Percentiles rank a stretch among this genome's conserved stretches.
These are phyloP conservation scores for Hypocryptadius cinnamomeus DNA, from an alignment of 2,113 vertebrate genomes.

Conservation along the genomic window DNA sequence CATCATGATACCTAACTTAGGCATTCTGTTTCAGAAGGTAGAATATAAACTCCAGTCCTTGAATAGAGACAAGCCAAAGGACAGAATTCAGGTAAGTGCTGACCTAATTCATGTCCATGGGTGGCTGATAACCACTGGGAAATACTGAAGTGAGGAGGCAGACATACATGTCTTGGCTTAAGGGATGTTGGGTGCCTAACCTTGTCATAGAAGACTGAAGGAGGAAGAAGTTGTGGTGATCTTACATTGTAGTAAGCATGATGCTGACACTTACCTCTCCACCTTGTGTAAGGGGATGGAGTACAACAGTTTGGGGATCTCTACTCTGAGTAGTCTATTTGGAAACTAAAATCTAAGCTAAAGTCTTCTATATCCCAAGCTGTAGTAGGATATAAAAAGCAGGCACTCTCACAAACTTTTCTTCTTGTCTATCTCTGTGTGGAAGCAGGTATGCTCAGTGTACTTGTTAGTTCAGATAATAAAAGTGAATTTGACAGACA, in stretches of 20 bases:
- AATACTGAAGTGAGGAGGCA: background rate
- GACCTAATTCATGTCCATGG: no score
- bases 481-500: background rate
- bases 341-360: background rate
- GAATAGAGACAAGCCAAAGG: background rate
- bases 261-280: background rate
- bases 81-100: background rate
- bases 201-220: background rate
- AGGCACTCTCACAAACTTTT: background rate
- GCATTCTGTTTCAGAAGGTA: background rate
- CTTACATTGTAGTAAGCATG: background rate
- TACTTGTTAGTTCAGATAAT: background rate
- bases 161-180: background rate
- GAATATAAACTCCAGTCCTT: background rate
- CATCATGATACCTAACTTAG: background rate
- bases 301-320: background rate
- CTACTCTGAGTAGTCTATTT: background rate
- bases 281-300: background rate
- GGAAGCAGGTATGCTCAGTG: background rate
- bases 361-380: background rate
- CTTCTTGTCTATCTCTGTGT: background rate
- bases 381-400: background rate
- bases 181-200: background rate
- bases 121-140: background rate
- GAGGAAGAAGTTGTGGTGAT: background rate